Conservation (phyloP, 2,888 invertebrate species). For the Drosophila silvestris region DNA sequence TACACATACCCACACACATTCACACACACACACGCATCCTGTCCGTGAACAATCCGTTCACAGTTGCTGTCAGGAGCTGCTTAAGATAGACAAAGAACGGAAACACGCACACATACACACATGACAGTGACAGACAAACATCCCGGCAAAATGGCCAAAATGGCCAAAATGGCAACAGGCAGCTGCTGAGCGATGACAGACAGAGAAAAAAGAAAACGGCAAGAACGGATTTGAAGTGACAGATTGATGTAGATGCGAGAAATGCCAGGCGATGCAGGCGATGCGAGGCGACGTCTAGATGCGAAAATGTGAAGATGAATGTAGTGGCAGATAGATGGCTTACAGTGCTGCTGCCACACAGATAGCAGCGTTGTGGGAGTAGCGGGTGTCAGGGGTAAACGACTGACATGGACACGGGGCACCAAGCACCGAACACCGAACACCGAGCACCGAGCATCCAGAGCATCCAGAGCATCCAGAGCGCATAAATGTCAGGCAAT, state of each 20-base stretch:
- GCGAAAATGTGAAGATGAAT: conserved; percentile 45
- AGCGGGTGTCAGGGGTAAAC: background rate
- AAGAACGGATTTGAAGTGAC: conserved; percentile 66
- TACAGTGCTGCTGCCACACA: conserved; percentile 19
- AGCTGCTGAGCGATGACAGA: conserved; percentile 24
- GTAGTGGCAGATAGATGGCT: conserved; percentile 59
- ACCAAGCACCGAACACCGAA: conserved; percentile 1
- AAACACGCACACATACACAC: conserved; percentile 24
- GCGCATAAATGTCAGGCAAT: conserved; percentile 71
- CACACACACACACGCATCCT: background rate
- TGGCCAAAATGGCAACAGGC: conserved; percentile 59
- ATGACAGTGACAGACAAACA: conserved; percentile 30
- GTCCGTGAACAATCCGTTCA: conserved; percentile 6
- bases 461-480: conserved; percentile 1
- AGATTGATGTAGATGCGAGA: conserved; percentile 67
- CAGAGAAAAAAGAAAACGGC: conserved; percentile 16
- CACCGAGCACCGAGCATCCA: conserved; percentile 2
- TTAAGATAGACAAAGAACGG: conserved; percentile 26
- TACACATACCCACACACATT: background rate
- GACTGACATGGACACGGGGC: background rate
- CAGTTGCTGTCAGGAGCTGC: conserved; percentile 13
- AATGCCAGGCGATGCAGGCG: conserved; percentile 13
- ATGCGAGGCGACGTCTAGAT: conserved; percentile 16
- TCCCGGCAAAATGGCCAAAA: conserved; percentile 51
- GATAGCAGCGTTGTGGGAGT: background rate